Percentiles rank a stretch among this genome's conserved stretches.
Evolutionary conservation across 2,888 invertebrate genomes (phyloP).

Genomic region (Tricholauxania praeusta): DNA sequence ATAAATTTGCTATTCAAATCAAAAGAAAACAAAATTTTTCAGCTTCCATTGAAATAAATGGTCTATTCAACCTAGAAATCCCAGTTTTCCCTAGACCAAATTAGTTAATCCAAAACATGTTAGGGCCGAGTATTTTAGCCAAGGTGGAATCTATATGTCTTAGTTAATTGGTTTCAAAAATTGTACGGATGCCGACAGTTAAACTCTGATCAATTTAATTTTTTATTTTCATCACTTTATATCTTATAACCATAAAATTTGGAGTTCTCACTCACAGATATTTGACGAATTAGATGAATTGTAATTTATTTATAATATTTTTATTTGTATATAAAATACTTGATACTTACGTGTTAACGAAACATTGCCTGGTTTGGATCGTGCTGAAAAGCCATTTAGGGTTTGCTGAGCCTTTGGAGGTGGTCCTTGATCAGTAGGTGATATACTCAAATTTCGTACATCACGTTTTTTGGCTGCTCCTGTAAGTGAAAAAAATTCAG

Average conservation of each 20-base stretch:
- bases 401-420: slow-evolving; percentile 68
- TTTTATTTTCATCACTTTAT: slow-evolving; percentile 7
- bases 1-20: slow-evolving; percentile 2
- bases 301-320: not conserved
- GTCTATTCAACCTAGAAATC: too few relatives aligned
- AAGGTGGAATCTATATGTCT: too few relatives aligned
- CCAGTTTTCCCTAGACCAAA: too few relatives aligned
- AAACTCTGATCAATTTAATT: not conserved
- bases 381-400: slow-evolving; percentile 62
- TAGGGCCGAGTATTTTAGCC: too few relatives aligned
- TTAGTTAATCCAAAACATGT: too few relatives aligned
- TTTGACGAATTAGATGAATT: not conserved
- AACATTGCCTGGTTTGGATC: slow-evolving; percentile 60
- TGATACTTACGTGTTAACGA: slow-evolving; percentile 64
- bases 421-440: slow-evolving; percentile 68
- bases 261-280: not conserved
- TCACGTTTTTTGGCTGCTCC: slow-evolving; percentile 69
- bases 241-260: not conserved
- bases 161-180: too few relatives aligned
- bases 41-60: not conserved
- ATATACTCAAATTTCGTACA: slow-evolving; percentile 68
- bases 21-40: slow-evolving; percentile 8
- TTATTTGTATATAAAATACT: not conserved
- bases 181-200: too few relatives aligned
- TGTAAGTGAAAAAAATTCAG: slow-evolving; percentile 49